These are phyloP conservation scores for Gulo gulo DNA, from an alignment of 2,113 vertebrate species.

Conservation along the genomic window DNA sequence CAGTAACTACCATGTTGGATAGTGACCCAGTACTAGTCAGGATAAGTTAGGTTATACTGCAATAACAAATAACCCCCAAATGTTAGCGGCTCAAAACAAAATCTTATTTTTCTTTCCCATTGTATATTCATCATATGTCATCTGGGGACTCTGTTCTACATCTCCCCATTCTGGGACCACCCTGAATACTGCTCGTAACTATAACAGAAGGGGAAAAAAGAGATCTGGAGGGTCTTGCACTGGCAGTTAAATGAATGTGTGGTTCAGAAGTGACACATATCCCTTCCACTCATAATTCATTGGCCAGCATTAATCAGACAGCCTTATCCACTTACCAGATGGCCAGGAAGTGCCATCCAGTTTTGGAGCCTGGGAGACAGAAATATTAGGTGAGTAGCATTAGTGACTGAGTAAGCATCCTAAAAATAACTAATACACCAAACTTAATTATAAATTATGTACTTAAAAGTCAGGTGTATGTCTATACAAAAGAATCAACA, in stretches of 20 bases:
- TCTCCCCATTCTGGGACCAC: not conserved
- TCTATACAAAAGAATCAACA: not conserved
- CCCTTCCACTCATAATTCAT: not conserved
- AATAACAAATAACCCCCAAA: conserved; percentile 20
- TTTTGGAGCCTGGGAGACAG: not conserved
- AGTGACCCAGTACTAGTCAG: not conserved
- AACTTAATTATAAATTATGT: not conserved
- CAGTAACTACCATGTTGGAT: not conserved
- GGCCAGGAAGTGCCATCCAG: not conserved
- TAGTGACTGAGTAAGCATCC: not conserved
- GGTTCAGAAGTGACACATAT: not conserved
- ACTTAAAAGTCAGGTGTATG: not conserved
- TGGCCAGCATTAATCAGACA: not conserved
- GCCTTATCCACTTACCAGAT: not conserved
- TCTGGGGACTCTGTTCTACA: not conserved
- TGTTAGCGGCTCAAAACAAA: not conserved
- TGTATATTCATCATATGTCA: not conserved
- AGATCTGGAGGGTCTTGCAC: not conserved
- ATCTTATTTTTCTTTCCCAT: not conserved
- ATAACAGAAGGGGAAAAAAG: not conserved
- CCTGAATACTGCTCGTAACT: not conserved
- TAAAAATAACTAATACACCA: not conserved
- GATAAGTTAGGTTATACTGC: not conserved
- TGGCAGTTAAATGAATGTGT: not conserved
- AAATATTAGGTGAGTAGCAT: not conserved